Evolutionary conservation across 2,888 invertebrate species (phyloP), one percentile per base, ranked within the genome.

Genomic region (Cacoxenus indagator): DNA sequence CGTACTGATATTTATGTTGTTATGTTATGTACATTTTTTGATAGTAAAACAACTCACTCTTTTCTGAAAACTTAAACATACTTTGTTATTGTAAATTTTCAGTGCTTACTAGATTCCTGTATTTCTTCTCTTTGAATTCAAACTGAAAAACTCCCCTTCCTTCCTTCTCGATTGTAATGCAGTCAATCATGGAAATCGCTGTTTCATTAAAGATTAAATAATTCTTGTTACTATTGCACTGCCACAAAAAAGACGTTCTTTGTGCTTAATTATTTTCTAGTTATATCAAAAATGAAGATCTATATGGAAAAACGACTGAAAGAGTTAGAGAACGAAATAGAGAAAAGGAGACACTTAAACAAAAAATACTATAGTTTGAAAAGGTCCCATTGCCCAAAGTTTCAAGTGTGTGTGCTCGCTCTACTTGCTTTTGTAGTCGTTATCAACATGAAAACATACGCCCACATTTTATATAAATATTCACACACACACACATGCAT

Each of bases 381-480:
- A 11, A 37, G 37, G 14, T 37, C 14, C 14, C 37, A 37, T 11
- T 37, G 37, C 37, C 37, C 37, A 4, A 37, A 8, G 5, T 37
- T 26, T 19, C 14, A 24, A 19, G 22, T 51, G 17, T 54, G 54
- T 19, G 26, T 54, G 14, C 4, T 9, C 26, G 24, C 24, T 24
- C 26, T 24, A 54, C 54, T 14, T 57, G 55, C 22, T 17, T 62
- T 45, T 62, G 61, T 62, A 1, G 43, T 22, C 24, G 19, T 62
- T 62, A 62, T 62, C 61, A 62, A 31, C 31, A 45, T 43, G 43
- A 26, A 5, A 57, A 57, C 57, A 57, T 29, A 57, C 57, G 29
- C 57, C 4, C 29, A 29, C n/a, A n/a, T n/a, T n/a, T n/a, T n/a
- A n/a, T n/a, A 19, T 27, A n/a, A 43, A 11, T 24, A 43, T 24